Evolutionary conservation across 2,888 invertebrate genomes (phyloP).

Genomic region (Cryptops parisi): DNA sequence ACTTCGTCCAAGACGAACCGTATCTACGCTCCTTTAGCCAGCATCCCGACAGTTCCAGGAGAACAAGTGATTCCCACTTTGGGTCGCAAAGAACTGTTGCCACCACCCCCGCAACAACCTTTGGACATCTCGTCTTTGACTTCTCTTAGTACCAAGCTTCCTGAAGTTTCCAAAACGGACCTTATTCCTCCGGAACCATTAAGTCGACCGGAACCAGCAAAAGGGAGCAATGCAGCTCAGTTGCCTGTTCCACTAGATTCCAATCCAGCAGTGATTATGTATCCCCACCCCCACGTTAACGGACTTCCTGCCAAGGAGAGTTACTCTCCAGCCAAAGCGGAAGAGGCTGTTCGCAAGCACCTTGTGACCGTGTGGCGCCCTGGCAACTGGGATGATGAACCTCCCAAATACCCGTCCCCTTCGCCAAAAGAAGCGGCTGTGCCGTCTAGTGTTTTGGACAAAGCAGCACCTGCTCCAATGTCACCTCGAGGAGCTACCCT

Average conservation of each 20-base stretch:
- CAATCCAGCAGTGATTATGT: background rate
- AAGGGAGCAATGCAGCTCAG: background rate
- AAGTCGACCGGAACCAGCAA: background rate
- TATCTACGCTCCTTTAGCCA: conserved; percentile 10
- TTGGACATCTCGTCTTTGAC: background rate
- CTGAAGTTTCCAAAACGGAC: background rate
- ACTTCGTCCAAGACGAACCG: background rate
- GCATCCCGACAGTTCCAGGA: conserved; percentile 4
- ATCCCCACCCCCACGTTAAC: background rate
- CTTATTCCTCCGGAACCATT: background rate
- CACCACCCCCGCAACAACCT: background rate
- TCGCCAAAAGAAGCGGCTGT: conserved; percentile 6
- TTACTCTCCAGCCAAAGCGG: conserved; percentile 10
- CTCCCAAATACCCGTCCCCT: background rate
- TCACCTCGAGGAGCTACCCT: conserved; percentile 4
- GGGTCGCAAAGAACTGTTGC: background rate
- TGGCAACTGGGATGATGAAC: conserved; percentile 13
- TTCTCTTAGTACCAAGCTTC: background rate
- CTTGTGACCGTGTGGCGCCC: conserved; percentile 11
- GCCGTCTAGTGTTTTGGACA: conserved; percentile 4
- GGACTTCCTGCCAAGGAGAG: conserved; percentile 1
- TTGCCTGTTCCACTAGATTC: background rate
- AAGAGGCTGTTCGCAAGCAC: conserved; percentile 7
- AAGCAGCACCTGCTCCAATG: conserved; percentile 8
- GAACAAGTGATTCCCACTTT: background rate